Evolutionary conservation across 2,888 invertebrate genomes (phyloP), one percentile per base, ranked within the genome.

Genomic region (Agrochola lychnidis): DNA sequence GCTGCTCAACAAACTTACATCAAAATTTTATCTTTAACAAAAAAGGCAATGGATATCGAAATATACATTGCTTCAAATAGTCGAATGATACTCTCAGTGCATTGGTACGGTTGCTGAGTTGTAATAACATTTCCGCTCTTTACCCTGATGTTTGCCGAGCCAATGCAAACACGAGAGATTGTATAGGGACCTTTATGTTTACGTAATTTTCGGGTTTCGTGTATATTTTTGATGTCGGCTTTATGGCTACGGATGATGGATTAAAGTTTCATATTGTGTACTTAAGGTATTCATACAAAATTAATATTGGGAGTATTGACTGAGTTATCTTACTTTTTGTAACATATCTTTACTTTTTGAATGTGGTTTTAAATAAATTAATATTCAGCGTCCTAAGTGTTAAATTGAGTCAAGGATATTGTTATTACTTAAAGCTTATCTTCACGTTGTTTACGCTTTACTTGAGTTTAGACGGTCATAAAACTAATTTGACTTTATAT

Each of bases 51-150:
- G 91, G 75, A 88, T 77, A n/a, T 22, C 6, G 0, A 73, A 68
- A 69, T 73, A 25, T 14, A 14, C 5, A 4, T 63, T 40, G 22
- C 6, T n/a, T 25, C 22, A 12, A 72, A 72, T 42, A 67, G 57
- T 70, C 22, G 71, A 48, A 25, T 1, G n/a, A 4, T 70, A 53
- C 36, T 51, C 51, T 71, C 22, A 40, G 12, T 82, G 1, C 73
- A 30, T 75, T 89, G 88, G 93, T 92, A 84, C 25, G 62, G 85
- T 77, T 81, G 86, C 88, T 87, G 92, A 93, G 92, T 93, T 93
- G 93, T 95, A 94, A 94, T 95, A 95, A 94, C 90, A 93, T 95
- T 95, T 95, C 94, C 95, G 94, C 94, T 95, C 92, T 95, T 95
- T 95, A 94, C 93, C 92, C 84, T 89, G 90, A 93, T 95, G 93